Conservation (phyloP, 2,888 invertebrate species). For the Clusia tigrina region DNA sequence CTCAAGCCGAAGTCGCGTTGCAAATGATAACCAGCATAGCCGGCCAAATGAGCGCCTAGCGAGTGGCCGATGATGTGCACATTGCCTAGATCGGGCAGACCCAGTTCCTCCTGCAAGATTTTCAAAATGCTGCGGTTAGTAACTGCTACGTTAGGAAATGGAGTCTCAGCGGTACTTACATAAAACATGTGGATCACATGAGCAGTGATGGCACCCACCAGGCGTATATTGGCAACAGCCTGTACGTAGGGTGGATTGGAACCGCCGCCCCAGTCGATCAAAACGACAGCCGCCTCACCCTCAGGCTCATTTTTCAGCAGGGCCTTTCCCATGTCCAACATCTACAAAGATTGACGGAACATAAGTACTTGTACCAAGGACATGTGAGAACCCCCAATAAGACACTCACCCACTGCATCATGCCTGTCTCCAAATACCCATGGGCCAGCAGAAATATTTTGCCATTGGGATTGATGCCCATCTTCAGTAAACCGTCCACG, state of each 20-base stretch:
- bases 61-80: conserved; percentile 89
- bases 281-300: conserved; percentile 77
- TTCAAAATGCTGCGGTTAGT: too few relatives aligned
- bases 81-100: conserved; percentile 69
- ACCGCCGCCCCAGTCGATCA: conserved; percentile 87
- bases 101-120: conserved; percentile 67
- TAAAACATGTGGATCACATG: conserved; percentile 71
- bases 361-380: conserved; percentile 29
- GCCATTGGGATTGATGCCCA: conserved; percentile 71
- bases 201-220: conserved; percentile 85
- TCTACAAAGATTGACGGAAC: too few relatives aligned
- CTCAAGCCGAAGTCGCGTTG: conserved; percentile 74
- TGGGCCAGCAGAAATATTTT: conserved; percentile 82
- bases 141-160: background rate
- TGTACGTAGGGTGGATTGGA: conserved; percentile 89
- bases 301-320: conserved; percentile 71
- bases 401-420: conserved; percentile 76
- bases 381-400: background rate
- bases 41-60: conserved; percentile 83
- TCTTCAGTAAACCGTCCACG: conserved; percentile 69
- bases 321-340: conserved; percentile 75
- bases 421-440: conserved; percentile 86
- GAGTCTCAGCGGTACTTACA: conserved; percentile 60
- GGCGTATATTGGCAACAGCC: conserved; percentile 88
- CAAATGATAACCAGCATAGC: conserved; percentile 82